A percentile compares a stretch with the other conserved stretches of the same genome.
These are phyloP conservation scores for Acrobasis repandana DNA, from an alignment of 2,888 invertebrate species.

Conservation along the genomic window DNA sequence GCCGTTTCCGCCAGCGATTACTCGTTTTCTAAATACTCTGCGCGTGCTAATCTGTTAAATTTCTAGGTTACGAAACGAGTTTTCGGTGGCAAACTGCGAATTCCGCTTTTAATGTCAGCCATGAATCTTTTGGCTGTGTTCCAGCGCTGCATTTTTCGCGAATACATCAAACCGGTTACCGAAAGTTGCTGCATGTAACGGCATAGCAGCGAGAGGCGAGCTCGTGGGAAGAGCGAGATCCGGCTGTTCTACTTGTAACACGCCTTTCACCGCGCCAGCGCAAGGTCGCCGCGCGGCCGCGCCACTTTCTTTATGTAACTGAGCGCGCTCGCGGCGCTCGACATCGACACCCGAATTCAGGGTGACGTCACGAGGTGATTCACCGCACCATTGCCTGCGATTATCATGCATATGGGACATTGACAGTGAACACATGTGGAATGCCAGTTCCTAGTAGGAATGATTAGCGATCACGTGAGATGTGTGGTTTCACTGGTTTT, in stretches of 20 bases:
- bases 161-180: slow-evolving; percentile 60
- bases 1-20: slow-evolving; percentile 1
- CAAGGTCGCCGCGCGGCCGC: slow-evolving; percentile 78
- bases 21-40: slow-evolving; percentile 11
- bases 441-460: slow-evolving; percentile 14
- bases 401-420: slow-evolving; percentile 21
- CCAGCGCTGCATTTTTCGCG: slow-evolving; percentile 58
- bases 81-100: slow-evolving; percentile 31
- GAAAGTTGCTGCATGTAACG: slow-evolving; percentile 64
- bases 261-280: slow-evolving; percentile 79
- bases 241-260: slow-evolving; percentile 77
- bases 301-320: slow-evolving; percentile 81
- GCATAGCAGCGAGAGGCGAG: slow-evolving; percentile 49
- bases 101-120: slow-evolving; percentile 51
- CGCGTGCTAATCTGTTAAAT: slow-evolving; percentile 11
- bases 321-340: slow-evolving; percentile 65
- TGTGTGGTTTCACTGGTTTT: neutral
- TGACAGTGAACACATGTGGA: slow-evolving; percentile 11
- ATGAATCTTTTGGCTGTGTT: slow-evolving; percentile 46
- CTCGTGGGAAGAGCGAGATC: slow-evolving; percentile 79
- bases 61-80: slow-evolving; percentile 22
- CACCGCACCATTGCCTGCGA: slow-evolving; percentile 47
- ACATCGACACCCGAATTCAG: slow-evolving; percentile 76
- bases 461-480: slow-evolving; percentile 3
- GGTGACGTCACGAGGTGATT: slow-evolving; percentile 76